Evolutionary conservation across 1,140 invertebrate genomes (phyloP), one percentile per base, ranked within the genome.

Genomic region (Drosophila sturtevanti): DNA sequence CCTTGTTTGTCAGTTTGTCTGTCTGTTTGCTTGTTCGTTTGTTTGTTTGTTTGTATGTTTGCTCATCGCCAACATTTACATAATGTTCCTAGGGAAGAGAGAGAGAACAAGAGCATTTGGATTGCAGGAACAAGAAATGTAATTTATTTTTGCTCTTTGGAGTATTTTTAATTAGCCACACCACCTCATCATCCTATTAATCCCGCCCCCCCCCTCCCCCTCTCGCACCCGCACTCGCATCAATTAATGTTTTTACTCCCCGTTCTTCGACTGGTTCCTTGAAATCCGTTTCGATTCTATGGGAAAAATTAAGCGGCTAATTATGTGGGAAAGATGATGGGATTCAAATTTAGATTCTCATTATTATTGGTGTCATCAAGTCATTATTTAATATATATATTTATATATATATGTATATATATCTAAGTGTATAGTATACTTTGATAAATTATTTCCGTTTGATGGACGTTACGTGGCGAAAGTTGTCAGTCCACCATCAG

Each of bases 371-470:
- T 79, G 82, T 80, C 79, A 71, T 74, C 77, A 73, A 84, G 67
- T 89, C 84, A 80, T 89, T 87, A 87, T 87, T 82, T 77, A 82
- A 87, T 87, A 79, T 68, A 77, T 44, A 44, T n/a, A n/a, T n/a
- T 44, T 16, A 9, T 14, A 9, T 44, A 44, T 44, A 6, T 16
- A 16, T 18, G 41, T 18, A 18, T 44, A 44, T 44, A 6, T 16
- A 16, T 18, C 14, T 18, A 18, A 18, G 41, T 48, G 1, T 48
- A 11, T 48, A 79, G 66, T 55, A 56, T 48, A 51, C 69, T 73
- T 87, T 90, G 87, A 90, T 90, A 84, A 90, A 90, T 90, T 87
- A 87, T 87, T 87, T 87, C 81, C 85, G 77, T 69, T 72, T 80
- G 72, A 77, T 72, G 76, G 76, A 78, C 81, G 73, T 72, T 68